A percentile compares a stretch with the other conserved stretches of the same genome.
Conservation (phyloP, 2,888 invertebrate genomes). For the Chalcis sispes region DNA sequence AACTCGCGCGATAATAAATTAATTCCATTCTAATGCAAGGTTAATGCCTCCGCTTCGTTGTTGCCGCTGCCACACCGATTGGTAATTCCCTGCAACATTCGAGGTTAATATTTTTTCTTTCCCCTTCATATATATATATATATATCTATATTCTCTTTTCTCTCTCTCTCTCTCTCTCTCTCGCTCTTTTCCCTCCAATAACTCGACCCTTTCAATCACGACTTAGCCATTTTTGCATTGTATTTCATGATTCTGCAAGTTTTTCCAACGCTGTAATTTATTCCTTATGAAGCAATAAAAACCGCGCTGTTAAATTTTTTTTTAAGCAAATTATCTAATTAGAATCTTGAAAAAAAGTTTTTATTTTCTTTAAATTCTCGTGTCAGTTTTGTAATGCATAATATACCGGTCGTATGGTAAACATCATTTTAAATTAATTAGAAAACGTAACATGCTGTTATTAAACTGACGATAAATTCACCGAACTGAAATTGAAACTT, state of each 20-base stretch:
- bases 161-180: neutral
- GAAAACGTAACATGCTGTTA: too few relatives aligned
- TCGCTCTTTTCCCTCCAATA: neutral
- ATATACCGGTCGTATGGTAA: too few relatives aligned
- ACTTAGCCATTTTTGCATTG: slow-evolving; percentile 32
- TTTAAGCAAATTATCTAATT: slow-evolving; percentile 13
- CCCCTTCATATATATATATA: neutral
- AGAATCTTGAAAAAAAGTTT: slow-evolving; percentile 2
- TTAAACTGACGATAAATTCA: too few relatives aligned
- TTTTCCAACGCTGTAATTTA: slow-evolving; percentile 28
- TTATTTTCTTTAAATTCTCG: neutral
- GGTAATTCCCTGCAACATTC: slow-evolving; percentile 41
- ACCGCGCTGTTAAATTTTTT: slow-evolving; percentile 32
- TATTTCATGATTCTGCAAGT: slow-evolving; percentile 46
- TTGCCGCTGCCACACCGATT: neutral
- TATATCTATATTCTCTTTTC: neutral
- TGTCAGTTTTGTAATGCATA: slow-evolving; percentile 9
- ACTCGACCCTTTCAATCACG: slow-evolving; percentile 46
- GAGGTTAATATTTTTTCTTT: slow-evolving; percentile 32
- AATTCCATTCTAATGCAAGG: slow-evolving; percentile 57
- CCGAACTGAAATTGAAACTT: too few relatives aligned
- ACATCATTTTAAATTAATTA: too few relatives aligned
- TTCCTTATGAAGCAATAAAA: slow-evolving; percentile 21
- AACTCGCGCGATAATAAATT: slow-evolving; percentile 52
- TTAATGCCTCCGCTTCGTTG: slow-evolving; percentile 48